These are phyloP conservation scores for Zenarchopterus dispar DNA, from an alignment of 2,797 vertebrate genomes.

Conservation along the genomic window DNA sequence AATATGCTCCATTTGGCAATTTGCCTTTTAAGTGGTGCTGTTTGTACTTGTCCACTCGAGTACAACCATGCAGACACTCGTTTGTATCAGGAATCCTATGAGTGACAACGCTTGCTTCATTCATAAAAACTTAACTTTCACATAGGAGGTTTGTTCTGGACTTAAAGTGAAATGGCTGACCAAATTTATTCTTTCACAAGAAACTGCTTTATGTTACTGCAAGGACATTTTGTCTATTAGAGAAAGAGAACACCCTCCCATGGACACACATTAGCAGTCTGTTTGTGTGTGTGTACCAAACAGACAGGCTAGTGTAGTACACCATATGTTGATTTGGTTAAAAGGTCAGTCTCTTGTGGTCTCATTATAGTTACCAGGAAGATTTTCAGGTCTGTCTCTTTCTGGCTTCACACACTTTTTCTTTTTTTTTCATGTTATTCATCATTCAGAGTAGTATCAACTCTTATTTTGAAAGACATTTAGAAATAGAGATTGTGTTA, in stretches of 20 bases:
- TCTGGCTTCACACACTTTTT: slow-evolving; percentile 19
- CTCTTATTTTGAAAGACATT: neutral
- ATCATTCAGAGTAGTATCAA: neutral
- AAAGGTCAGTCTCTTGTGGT: slow-evolving; percentile 62
- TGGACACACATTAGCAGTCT: neutral
- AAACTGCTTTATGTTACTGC: neutral
- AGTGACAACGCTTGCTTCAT: slow-evolving; percentile 14
- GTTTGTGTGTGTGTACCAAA: slow-evolving; percentile 17
- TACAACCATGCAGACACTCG: slow-evolving; percentile 14
- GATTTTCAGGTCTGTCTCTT: slow-evolving; percentile 31
- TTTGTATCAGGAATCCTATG: slow-evolving; percentile 8
- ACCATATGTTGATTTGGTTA: slow-evolving; percentile 65
- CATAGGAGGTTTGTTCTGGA: neutral
- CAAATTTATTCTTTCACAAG: neutral
- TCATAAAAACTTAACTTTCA: slow-evolving; percentile 26
- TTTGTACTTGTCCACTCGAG: slow-evolving; percentile 39
- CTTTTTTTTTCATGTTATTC: neutral
- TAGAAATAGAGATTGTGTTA: neutral
- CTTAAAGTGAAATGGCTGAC: no score
- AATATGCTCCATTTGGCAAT: slow-evolving; percentile 62
- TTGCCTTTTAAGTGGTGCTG: slow-evolving; percentile 43
- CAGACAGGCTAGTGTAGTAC: slow-evolving; percentile 44
- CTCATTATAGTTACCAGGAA: slow-evolving; percentile 63
- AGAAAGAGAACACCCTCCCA: neutral
- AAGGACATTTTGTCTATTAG: neutral